Evolutionary conservation across 1,140 invertebrate genomes (phyloP).

Genomic region (Sycobia sp.): DNA sequence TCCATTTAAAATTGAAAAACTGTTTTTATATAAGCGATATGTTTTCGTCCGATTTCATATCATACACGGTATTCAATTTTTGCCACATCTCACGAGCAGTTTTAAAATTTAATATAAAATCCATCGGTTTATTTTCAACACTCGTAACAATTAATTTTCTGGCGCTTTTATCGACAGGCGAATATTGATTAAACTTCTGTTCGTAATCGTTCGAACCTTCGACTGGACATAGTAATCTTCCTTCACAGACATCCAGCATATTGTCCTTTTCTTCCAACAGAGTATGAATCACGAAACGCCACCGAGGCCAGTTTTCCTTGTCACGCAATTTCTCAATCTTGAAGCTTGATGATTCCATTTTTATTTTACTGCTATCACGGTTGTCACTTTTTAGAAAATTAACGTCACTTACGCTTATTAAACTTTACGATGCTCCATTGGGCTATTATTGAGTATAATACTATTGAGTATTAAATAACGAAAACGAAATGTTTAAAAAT

Average conservation of each 20-base stretch:
- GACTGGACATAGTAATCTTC: background rate
- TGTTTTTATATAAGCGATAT: constrained; percentile 35
- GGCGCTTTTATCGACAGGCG: constrained; percentile 7
- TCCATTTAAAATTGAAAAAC: constrained; percentile 36
- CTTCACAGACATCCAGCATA: constrained; percentile 21
- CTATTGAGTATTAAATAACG: no score
- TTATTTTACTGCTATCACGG: no score
- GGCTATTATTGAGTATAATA: no score
- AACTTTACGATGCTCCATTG: no score
- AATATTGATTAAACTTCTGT: no score
- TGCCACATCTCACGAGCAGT: constrained; percentile 33
- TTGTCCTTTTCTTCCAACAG: constrained; percentile 13
- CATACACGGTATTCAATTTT: constrained; percentile 41
- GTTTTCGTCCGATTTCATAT: constrained; percentile 38
- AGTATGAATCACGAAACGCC: constrained; percentile 19
- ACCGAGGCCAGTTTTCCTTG: constrained; percentile 21
- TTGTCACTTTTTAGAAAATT: no score
- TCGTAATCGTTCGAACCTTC: constrained; percentile 21
- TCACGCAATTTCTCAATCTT: constrained; percentile 18
- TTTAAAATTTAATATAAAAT: background rate
- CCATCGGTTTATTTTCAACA: constrained; percentile 37
- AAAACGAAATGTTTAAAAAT: no score
- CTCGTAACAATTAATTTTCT: constrained; percentile 39
- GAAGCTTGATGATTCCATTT: background rate
- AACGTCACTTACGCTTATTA: no score